Percentiles rank a stretch among this genome's conserved stretches.
Evolutionary conservation across 1,140 invertebrate species (phyloP).

Genomic region (Caenorhabditis tropicalis): DNA sequence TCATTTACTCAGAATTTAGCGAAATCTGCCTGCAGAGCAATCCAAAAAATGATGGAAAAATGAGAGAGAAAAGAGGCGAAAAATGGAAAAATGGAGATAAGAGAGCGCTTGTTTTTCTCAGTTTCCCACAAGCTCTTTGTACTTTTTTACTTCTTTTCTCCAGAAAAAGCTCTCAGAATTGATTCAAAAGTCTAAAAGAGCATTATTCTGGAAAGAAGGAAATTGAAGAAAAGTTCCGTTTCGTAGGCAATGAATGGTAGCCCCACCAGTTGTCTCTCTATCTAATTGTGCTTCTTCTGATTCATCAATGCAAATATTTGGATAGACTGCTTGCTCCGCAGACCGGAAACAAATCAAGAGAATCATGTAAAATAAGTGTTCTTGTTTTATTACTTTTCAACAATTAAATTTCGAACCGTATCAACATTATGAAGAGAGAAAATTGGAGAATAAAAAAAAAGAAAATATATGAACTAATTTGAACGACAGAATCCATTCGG

Average conservation of each 20-base stretch:
- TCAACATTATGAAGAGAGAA: not conserved
- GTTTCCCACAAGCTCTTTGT: not conserved
- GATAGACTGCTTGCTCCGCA: not conserved
- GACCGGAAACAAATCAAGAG: not conserved
- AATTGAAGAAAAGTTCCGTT: not conserved
- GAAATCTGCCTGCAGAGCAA: too few relatives aligned
- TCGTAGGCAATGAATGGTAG: not conserved
- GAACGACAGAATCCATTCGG: not conserved
- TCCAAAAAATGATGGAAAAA: not conserved
- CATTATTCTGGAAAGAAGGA: not conserved
- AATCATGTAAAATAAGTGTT: not conserved
- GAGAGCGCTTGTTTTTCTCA: not conserved
- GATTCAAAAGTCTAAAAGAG: not conserved
- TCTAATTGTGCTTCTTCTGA: slow-evolving; percentile 7
- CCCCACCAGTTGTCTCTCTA: too few relatives aligned
- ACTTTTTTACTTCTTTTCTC: not conserved
- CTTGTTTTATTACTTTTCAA: not conserved
- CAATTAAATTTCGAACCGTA: slow-evolving; percentile 1
- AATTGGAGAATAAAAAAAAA: not conserved
- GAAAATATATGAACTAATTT: not conserved
- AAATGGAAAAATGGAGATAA: too few relatives aligned
- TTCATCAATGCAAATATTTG: slow-evolving; percentile 42
- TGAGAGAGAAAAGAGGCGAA: not conserved
- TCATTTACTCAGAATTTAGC: too few relatives aligned
- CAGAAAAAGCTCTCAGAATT: not conserved